A percentile compares a stretch with the other conserved stretches of the same genome.
Evolutionary conservation across 2,797 vertebrate genomes (phyloP).

Genomic region (Propithecus perrieri): DNA sequence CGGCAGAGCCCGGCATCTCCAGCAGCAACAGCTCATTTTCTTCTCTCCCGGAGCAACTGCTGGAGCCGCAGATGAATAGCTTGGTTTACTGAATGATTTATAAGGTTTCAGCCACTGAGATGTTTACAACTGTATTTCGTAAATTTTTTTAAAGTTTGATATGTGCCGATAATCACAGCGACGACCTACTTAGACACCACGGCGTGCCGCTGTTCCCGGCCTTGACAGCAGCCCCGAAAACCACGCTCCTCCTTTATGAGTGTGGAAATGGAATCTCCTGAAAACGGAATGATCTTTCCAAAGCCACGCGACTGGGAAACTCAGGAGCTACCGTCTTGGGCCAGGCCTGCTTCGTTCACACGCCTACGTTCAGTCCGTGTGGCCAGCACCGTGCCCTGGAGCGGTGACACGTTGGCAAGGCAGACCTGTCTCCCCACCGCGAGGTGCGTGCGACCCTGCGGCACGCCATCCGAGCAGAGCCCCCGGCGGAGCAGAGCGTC

Average conservation of each 20-base stretch:
- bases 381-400: fast-evolving
- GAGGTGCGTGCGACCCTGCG: fast-evolving
- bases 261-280: neutral
- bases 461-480: neutral
- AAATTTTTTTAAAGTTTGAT: fast-evolving
- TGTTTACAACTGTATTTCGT: too few relatives aligned
- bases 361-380: fast-evolving
- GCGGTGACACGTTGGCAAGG: fast-evolving
- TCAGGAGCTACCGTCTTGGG: fast-evolving
- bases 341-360: neutral
- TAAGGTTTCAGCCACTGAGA: too few relatives aligned
- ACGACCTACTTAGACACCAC: fast-evolving
- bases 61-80: fast-evolving
- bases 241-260: fast-evolving
- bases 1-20: neutral
- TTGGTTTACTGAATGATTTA: fast-evolving
- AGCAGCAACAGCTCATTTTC: neutral
- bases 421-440: neutral
- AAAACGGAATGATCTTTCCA: neutral
- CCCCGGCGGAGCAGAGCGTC: too few relatives aligned
- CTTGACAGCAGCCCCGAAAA: fast-evolving
- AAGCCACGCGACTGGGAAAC: fast-evolving
- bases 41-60: neutral
- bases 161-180: fast-evolving
- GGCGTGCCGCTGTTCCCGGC: fast-evolving